phyloP scores from a whole-genome alignment of 2,888 invertebrate species.

The Cantharis nigra region DNA sequence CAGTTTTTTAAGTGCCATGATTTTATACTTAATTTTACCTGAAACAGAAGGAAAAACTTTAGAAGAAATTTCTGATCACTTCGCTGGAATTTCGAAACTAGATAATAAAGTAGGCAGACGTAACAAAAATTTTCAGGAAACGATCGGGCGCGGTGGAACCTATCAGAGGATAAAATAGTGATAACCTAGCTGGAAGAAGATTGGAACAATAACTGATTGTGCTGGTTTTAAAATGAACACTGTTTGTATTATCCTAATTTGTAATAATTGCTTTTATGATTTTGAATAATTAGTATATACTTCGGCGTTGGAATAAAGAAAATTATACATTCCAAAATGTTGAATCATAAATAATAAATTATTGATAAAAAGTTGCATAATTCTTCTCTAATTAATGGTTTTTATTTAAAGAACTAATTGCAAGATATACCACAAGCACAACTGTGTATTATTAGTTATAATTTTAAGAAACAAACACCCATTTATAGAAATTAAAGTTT shows the following conservation, averaged over 20 bases:
- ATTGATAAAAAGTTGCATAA: neutral
- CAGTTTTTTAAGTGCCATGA: constrained; percentile 64
- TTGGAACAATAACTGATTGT: neutral
- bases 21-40: constrained; percentile 72
- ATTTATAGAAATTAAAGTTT: neutral
- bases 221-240: neutral
- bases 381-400: neutral
- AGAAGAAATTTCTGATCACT: constrained; percentile 72
- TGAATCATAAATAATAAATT: neutral
- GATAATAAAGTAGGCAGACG: constrained; percentile 52
- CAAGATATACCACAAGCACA: too few species aligned
- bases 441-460: neutral
- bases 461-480: neutral
- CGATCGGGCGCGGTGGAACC: neutral
- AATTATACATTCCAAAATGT: neutral
- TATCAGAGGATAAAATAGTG: neutral
- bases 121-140: neutral
- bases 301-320: neutral
- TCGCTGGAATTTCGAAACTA: constrained; percentile 62
- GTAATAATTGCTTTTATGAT: neutral
- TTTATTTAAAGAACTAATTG: neutral
- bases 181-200: too few species aligned
- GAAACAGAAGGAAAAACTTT: constrained; percentile 82
- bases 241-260: neutral
- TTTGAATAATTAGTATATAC: neutral